phyloP scores from a whole-genome alignment of 1,140 invertebrate species.

The Babylonia areolata region DNA sequence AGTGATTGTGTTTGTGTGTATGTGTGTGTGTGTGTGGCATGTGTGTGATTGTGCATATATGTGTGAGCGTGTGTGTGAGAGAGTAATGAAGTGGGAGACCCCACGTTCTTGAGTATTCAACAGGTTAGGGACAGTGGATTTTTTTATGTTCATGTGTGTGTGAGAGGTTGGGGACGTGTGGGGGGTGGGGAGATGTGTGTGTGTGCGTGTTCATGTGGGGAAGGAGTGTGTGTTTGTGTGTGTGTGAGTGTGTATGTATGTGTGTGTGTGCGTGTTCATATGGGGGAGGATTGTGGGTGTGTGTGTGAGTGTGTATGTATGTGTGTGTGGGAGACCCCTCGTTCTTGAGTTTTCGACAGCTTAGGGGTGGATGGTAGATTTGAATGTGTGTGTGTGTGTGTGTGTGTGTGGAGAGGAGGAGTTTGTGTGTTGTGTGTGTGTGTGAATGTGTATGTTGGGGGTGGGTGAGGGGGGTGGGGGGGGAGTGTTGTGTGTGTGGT shows the following conservation, averaged over 20 bases:
- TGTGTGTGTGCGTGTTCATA: not conserved
- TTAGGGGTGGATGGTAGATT: slow-evolving; percentile 81
- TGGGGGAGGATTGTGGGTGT: no score
- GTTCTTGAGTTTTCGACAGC: slow-evolving; percentile 87
- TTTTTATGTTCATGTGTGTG: slow-evolving; percentile 24
- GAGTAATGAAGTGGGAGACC: no score
- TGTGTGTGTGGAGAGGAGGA: not conserved
- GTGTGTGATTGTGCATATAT: slow-evolving; percentile 83
- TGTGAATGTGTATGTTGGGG: no score
- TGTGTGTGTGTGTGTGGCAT: no score
- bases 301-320: no score
- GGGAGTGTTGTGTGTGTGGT: no score
- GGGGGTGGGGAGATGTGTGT: slow-evolving; percentile 65
- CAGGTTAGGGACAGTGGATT: no score
- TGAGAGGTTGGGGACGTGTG: slow-evolving; percentile 67
- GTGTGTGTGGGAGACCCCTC: slow-evolving; percentile 83
- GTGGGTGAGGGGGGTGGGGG: no score
- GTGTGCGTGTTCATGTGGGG: slow-evolving; percentile 87
- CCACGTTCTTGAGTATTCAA: slow-evolving; percentile 88
- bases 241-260: not conserved
- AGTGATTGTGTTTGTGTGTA: no score
- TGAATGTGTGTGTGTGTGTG: slow-evolving; percentile 80
- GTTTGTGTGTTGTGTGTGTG: no score
- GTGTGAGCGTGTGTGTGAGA: slow-evolving; percentile 66
- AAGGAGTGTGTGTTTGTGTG: slow-evolving; percentile 91